A percentile compares a stretch with the other conserved stretches of the same genome.
These are phyloP conservation scores for Pimpla rufipes DNA, from an alignment of 2,888 invertebrate species.

Conservation along the genomic window DNA sequence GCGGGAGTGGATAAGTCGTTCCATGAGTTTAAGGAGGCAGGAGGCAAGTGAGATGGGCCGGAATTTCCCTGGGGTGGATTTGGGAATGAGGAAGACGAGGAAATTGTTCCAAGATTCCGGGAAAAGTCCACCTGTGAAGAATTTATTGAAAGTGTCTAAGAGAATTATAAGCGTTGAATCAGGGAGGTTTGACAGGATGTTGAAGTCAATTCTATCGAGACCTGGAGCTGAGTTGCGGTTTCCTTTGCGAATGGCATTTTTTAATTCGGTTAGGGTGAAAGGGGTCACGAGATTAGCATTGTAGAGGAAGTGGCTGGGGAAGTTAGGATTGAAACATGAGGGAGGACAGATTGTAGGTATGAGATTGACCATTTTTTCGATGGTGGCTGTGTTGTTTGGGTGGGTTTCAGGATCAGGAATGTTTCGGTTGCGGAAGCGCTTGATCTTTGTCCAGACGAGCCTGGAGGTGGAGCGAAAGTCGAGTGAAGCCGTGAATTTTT, in stretches of 20 bases:
- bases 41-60: neutral
- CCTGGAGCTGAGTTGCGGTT: conserved; percentile 1
- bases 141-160: too few relatives aligned
- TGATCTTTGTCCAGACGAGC: conserved; percentile 2
- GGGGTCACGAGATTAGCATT: neutral
- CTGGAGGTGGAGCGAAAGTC: neutral
- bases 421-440: conserved; percentile 13
- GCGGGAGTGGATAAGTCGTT: conserved; percentile 46
- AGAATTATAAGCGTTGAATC: neutral
- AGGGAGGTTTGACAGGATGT: conserved; percentile 2
- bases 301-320: neutral
- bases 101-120: neutral
- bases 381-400: neutral
- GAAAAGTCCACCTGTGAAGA: neutral
- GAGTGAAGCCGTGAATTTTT: neutral
- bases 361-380: neutral
- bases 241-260: neutral
- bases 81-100: neutral
- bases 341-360: conserved; percentile 13
- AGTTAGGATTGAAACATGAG: neutral
- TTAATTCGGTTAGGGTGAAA: neutral
- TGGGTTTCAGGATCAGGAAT: neutral
- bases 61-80: neutral
- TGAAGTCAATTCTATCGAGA: conserved; percentile 19
- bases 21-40: conserved; percentile 46